Base-by-base conservation (phyloP, 2,113 vertebrate species). In the Myrmecobius fasciatus region DNA sequence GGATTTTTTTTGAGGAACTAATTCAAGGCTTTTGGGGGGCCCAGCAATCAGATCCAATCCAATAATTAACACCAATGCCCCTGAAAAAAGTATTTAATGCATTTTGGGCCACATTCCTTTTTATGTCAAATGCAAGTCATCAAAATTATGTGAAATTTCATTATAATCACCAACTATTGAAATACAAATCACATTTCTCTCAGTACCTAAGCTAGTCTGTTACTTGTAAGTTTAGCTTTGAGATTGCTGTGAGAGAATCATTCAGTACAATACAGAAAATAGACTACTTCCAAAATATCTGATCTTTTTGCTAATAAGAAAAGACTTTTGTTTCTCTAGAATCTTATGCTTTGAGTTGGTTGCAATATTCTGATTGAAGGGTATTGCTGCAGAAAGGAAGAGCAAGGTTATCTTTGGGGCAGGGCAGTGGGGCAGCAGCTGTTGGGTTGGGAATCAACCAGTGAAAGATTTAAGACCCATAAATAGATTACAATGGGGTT, bases 61-160 rank as follows among this genome's bases (percentile, higher is more conserved):
- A 97, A 98, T 94, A 94, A 98, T 97, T 24, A 98, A 49, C 97
- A 98, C 98, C 52, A 98, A 67, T 90, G 97, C 96, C 8, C 98
- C 98, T 99, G 96, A 92, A 97, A 98, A 94, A 98, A 98, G 22
- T 90, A 95, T 31, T 95, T 0, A 53, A 90, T 5, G 47, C 1
- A 94, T 96, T 92, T 36, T 94, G 96, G 92, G 91, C 89, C 67
- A 46, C 14, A 94, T 26, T 92, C 5, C 8, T 90, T 96, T 96
- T 95, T 53, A 54, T 25, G 25, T 67, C 83, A 95, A 91, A 94
- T 31, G 93, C 46, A 51, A 91, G 26, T 49, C 93, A 26, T 52
- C 56, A 89, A n/a, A 36, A 67, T 75, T 20, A 20, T 20, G 36
- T n/a, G 60, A 75, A 2, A 91, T 67, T 95, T 53, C 89, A 92